phyloP scores from a whole-genome alignment of 23 tunicate genomes.

The Styela clava region DNA sequence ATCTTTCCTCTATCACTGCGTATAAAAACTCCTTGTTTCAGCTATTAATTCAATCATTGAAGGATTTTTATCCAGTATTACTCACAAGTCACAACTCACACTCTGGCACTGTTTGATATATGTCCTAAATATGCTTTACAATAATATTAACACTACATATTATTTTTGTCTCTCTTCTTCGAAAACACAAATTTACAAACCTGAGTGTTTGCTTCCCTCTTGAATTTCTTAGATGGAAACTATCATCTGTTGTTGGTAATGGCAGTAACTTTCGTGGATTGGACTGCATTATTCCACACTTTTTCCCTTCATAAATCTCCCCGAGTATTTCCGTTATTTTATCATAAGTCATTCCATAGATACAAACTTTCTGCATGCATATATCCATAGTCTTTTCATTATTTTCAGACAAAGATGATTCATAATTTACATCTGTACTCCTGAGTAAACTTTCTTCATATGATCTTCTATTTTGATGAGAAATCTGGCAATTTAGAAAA shows the following conservation, averaged over 20 bases:
- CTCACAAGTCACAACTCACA: no score
- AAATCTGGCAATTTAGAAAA: no score
- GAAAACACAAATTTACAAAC: background rate
- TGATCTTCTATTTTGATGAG: background rate
- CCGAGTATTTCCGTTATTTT: background rate
- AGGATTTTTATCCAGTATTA: no score
- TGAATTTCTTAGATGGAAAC: constrained; percentile 12
- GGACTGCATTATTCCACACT: background rate
- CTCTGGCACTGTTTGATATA: no score
- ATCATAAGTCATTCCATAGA: background rate
- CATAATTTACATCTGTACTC: background rate
- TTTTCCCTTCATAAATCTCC: constrained; percentile 2
- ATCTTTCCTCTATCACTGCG: no score
- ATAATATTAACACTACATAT: no score
- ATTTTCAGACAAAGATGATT: background rate
- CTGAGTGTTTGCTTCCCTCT: background rate
- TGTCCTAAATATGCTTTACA: no score
- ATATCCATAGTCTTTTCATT: background rate
- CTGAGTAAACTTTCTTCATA: background rate
- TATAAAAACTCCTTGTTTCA: no score
- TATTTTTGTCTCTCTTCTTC: no score
- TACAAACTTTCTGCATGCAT: constrained; percentile 1
- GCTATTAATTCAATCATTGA: no score
- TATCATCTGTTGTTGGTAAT: constrained; percentile 17
- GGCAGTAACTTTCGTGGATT: constrained; percentile 20